These are phyloP conservation scores for Gymnothorax javanicus DNA, from an alignment of 2,797 vertebrate species.

Conservation along the genomic window DNA sequence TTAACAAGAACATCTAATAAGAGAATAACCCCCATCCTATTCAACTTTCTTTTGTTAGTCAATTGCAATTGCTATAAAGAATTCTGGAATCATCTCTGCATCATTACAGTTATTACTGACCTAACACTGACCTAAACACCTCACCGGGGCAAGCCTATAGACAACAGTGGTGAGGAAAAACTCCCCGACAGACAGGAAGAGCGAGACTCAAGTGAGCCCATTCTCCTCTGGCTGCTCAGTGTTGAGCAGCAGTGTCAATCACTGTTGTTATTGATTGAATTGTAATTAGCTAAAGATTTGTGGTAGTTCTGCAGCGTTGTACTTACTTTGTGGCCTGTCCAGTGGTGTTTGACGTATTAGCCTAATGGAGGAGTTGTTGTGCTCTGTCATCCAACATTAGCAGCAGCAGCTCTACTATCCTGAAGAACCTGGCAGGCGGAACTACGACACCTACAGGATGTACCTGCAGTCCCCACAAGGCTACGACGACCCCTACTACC, in stretches of 20 bases:
- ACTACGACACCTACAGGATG: constrained; percentile 90
- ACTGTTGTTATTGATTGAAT: too few species aligned
- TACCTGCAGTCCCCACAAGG: constrained; percentile 91
- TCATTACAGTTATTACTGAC: background rate
- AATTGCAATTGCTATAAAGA: background rate
- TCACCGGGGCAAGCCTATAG: too few species aligned
- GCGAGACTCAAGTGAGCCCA: too few species aligned
- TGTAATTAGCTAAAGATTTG: too few species aligned
- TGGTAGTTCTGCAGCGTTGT: too few species aligned
- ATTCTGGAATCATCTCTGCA: background rate
- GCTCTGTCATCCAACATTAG: constrained; percentile 40
- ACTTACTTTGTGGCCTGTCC: too few species aligned
- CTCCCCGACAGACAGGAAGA: background rate
- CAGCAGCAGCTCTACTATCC: constrained; percentile 86
- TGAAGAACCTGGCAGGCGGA: constrained; percentile 84
- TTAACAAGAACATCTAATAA: too few species aligned
- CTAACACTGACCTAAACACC: too few species aligned
- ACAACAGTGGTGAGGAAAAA: too few species aligned
- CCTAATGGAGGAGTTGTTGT: background rate
- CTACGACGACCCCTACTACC: constrained; percentile 90
- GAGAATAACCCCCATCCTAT: background rate
- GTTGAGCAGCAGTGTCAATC: too few species aligned
- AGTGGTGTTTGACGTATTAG: background rate
- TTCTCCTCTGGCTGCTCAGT: too few species aligned
- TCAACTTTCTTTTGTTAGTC: background rate